These are phyloP conservation scores for Isotomurus palustris DNA, from an alignment of 2,888 invertebrate species.

Conservation along the genomic window DNA sequence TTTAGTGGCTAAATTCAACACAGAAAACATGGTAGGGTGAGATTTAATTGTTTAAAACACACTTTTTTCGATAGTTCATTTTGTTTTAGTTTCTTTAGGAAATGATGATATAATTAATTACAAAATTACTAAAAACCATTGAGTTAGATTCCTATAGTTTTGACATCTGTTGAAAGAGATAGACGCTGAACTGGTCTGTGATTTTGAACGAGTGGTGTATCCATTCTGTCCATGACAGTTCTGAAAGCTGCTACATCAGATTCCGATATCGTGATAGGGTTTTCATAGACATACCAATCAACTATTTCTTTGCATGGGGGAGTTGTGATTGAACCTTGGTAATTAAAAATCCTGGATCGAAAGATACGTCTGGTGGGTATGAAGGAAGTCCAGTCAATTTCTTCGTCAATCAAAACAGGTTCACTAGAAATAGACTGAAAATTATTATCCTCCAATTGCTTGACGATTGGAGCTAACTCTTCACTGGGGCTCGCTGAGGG, in stretches of 20 bases:
- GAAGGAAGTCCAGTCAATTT: slow-evolving; percentile 8
- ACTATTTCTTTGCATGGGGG: slow-evolving; percentile 22
- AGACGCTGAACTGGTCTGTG: slow-evolving; percentile 18
- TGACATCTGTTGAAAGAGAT: too few relatives aligned
- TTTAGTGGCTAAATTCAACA: too few relatives aligned
- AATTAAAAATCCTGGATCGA: not conserved
- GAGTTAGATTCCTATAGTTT: too few relatives aligned
- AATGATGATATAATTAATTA: too few relatives aligned
- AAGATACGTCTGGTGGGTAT: not conserved
- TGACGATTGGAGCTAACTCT: slow-evolving; percentile 2
- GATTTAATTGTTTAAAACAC: too few relatives aligned
- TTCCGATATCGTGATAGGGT: not conserved
- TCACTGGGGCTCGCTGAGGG: not conserved
- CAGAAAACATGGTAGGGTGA: too few relatives aligned
- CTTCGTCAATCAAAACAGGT: not conserved
- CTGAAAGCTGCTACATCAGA: not conserved
- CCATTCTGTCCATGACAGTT: not conserved
- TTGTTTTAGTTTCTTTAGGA: too few relatives aligned
- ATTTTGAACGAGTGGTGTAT: slow-evolving; percentile 9
- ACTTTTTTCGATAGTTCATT: too few relatives aligned
- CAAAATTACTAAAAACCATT: too few relatives aligned
- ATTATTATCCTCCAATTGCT: not conserved
- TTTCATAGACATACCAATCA: slow-evolving; percentile 15
- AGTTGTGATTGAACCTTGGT: slow-evolving; percentile 23
- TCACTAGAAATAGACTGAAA: not conserved